These are phyloP conservation scores for Desmodus rotundus DNA, from an alignment of 2,113 vertebrate species.

Conservation along the genomic window DNA sequence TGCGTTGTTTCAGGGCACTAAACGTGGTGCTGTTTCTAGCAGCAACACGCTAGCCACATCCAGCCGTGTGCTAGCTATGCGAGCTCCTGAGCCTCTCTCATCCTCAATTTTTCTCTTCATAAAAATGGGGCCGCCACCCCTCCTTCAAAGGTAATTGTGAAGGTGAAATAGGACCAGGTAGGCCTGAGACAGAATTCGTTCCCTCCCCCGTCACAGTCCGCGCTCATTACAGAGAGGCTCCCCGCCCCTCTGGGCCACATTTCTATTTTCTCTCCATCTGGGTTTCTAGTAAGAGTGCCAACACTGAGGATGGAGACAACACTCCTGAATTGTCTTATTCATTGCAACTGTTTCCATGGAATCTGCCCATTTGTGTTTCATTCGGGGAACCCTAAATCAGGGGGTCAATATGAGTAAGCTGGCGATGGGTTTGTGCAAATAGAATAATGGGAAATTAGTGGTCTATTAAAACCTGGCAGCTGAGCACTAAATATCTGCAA, in stretches of 20 bases:
- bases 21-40: neutral
- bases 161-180: neutral
- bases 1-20: neutral
- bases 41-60: neutral
- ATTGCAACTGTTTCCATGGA: neutral
- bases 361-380: neutral
- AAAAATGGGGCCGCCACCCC: neutral
- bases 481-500: neutral
- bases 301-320: neutral
- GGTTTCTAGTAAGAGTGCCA: neutral
- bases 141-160: neutral
- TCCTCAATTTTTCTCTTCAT: neutral
- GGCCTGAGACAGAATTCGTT: neutral
- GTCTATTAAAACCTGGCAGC: neutral
- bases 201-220: neutral
- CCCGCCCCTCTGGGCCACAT: no score
- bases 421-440: neutral
- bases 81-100: neutral
- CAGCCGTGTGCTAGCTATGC: neutral
- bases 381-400: neutral
- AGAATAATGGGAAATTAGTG: neutral
- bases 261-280: neutral
- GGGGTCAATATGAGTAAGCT: neutral
- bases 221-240: neutral
- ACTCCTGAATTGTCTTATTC: neutral